Evolutionary conservation across 2,888 invertebrate genomes (phyloP).

Genomic region (Apotomis capreana): DNA sequence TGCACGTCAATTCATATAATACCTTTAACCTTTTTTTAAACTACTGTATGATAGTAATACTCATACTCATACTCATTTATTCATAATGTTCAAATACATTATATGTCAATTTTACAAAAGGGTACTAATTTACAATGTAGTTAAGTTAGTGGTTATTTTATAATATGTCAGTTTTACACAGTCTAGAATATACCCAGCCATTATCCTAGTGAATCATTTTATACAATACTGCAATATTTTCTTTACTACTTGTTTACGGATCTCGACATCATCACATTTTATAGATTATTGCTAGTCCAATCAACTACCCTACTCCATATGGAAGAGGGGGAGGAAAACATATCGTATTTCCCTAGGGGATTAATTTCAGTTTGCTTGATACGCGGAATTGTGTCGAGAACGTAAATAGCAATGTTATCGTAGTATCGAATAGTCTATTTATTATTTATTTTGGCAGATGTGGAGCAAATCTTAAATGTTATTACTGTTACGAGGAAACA

Average conservation of each 20-base stretch:
- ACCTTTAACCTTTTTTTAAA: too few relatives aligned
- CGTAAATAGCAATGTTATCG: conserved; percentile 3
- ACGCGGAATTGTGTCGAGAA: background rate
- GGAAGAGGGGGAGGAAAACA: conserved; percentile 2
- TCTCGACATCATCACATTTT: background rate
- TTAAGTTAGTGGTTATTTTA: too few relatives aligned
- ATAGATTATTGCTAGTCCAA: background rate
- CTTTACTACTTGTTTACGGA: background rate
- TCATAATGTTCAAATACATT: too few relatives aligned
- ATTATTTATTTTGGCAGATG: background rate
- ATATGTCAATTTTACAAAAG: too few relatives aligned
- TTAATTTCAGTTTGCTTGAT: conserved; percentile 17
- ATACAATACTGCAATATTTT: background rate
- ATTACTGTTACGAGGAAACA: background rate
- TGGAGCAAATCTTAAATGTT: background rate
- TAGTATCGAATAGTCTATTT: background rate
- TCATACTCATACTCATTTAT: too few relatives aligned
- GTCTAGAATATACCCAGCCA: too few relatives aligned
- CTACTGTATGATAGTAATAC: too few relatives aligned
- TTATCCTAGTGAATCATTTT: background rate
- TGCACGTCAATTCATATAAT: too few relatives aligned
- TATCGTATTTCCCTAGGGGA: conserved; percentile 22
- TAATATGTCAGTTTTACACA: too few relatives aligned
- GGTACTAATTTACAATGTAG: too few relatives aligned
- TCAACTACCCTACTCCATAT: conserved; percentile 21